phyloP scores from a whole-genome alignment of 2,888 invertebrate species.

The Zhengitettix transpicula region DNA sequence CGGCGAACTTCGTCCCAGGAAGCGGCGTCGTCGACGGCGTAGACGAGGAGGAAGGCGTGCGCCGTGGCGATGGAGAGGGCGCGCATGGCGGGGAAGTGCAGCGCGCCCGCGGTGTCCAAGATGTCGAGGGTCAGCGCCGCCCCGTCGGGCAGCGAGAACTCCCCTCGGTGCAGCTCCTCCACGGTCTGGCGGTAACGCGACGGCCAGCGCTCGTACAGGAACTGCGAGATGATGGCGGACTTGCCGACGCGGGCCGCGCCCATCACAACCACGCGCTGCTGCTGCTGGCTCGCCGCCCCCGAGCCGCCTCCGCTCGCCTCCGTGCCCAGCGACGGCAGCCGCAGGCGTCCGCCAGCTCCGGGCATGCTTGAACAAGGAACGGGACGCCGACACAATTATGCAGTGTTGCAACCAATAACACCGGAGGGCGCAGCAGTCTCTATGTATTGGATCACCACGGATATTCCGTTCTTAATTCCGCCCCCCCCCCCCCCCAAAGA shows the following conservation, averaged over 20 bases:
- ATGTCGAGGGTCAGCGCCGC: constrained; percentile 29
- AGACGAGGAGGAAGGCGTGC: constrained; percentile 39
- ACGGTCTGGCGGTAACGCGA: constrained; percentile 42
- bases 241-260: constrained; percentile 39
- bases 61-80: constrained; percentile 36
- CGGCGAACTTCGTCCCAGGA: constrained; percentile 22
- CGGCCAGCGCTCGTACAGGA: constrained; percentile 37
- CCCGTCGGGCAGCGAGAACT: constrained; percentile 26
- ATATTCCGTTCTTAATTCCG: too few relatives aligned
- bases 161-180: constrained; percentile 41
- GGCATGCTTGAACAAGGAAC: constrained; percentile 11
- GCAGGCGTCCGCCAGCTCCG: constrained; percentile 14
- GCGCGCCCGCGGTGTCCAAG: constrained; percentile 37
- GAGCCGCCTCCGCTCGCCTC: constrained; percentile 12
- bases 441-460: too few relatives aligned
- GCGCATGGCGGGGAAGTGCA: constrained; percentile 40
- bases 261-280: constrained; percentile 26
- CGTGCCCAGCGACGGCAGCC: constrained; percentile 16
- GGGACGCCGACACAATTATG: too few relatives aligned
- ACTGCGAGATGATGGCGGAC: constrained; percentile 40
- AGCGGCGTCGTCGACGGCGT: constrained; percentile 27
- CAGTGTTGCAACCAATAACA: too few relatives aligned
- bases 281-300: constrained; percentile 9
- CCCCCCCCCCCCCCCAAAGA: too few relatives aligned
- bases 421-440: too few relatives aligned